Conservation (phyloP, 2,888 invertebrate genomes). For the Parthenolecanium corni region DNA sequence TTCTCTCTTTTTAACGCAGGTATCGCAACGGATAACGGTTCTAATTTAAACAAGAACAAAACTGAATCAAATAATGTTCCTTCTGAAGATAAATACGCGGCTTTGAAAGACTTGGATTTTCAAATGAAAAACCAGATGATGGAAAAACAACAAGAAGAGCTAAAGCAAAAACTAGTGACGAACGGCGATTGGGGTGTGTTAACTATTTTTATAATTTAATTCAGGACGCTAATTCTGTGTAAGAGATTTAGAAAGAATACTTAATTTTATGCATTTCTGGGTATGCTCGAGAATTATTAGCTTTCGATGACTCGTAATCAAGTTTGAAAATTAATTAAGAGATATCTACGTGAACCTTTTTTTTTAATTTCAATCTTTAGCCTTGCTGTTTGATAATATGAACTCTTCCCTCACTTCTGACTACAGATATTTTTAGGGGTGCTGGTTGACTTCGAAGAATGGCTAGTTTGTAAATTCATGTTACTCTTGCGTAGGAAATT, state of each 20-base stretch:
- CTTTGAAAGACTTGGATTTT: slow-evolving; percentile 80
- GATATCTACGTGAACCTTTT: no score
- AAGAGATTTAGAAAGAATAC: not conserved
- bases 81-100: slow-evolving; percentile 84
- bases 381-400: no score
- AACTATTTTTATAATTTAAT: not conserved
- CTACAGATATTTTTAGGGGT: no score
- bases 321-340: not conserved
- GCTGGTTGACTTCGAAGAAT: no score
- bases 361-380: no score
- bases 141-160: slow-evolving; percentile 25
- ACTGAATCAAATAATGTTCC: slow-evolving; percentile 35
- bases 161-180: slow-evolving; percentile 9
- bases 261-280: not conserved
- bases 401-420: no score
- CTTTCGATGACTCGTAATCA: not conserved
- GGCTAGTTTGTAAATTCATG: no score
- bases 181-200: slow-evolving; percentile 7
- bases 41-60: slow-evolving; percentile 8
- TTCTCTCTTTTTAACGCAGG: not conserved
- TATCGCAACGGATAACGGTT: slow-evolving; percentile 19
- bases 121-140: slow-evolving; percentile 42
- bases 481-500: no score
- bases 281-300: no score
- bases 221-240: not conserved